Percentiles rank a stretch among this genome's conserved stretches.
phyloP scores from a whole-genome alignment of 2,113 vertebrate species.

The Meleagris gallopavo region DNA sequence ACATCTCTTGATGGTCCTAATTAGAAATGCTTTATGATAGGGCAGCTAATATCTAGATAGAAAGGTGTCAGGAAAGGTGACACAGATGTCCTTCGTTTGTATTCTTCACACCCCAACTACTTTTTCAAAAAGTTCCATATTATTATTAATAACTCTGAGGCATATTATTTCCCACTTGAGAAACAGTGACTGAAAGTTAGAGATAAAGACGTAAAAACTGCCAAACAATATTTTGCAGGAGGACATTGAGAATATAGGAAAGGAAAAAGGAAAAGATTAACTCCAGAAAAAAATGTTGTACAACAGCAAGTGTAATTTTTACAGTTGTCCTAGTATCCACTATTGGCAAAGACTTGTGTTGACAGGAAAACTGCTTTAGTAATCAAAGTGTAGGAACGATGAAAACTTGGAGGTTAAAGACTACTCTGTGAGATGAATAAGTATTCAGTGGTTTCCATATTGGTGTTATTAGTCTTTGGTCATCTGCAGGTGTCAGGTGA shows the following conservation, averaged over 20 bases:
- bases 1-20: background rate
- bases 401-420: slow-evolving; percentile 32
- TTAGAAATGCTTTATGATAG: background rate
- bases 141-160: slow-evolving; percentile 37
- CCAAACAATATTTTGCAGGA: background rate
- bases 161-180: slow-evolving; percentile 36
- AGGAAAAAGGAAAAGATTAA: background rate
- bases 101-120: slow-evolving; percentile 23
- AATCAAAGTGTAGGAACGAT: slow-evolving; percentile 12
- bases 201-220: slow-evolving; percentile 28
- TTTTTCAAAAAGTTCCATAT: slow-evolving; percentile 9
- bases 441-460: background rate
- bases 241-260: background rate
- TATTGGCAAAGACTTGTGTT: background rate
- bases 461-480: background rate
- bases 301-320: background rate
- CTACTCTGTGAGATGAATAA: slow-evolving; percentile 25
- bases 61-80: background rate
- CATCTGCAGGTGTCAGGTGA: slow-evolving; percentile 18
- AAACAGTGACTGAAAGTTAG: slow-evolving; percentile 7
- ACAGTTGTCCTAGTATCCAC: background rate
- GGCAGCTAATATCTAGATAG: background rate
- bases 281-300: background rate
- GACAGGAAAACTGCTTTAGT: slow-evolving; percentile 22
- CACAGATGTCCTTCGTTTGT: background rate